Percentiles rank a stretch among this genome's conserved stretches.
Evolutionary conservation across 2,113 vertebrate genomes (phyloP).

Genomic region (Cranoglanis bouderius): DNA sequence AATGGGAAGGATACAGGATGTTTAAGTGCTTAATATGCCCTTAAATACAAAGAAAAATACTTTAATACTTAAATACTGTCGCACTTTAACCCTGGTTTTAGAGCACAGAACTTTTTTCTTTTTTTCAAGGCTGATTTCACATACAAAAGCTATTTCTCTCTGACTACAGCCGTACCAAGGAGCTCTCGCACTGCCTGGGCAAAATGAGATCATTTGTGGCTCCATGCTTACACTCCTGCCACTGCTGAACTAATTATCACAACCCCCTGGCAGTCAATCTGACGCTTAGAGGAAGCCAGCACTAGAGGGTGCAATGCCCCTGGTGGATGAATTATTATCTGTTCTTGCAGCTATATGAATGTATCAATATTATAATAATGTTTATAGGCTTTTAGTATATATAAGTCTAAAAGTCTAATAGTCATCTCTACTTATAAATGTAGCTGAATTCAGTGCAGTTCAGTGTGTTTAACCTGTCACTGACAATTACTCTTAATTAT

Average conservation of each 20-base stretch:
- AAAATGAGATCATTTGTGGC: slow-evolving; percentile 17
- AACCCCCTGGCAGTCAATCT: background rate
- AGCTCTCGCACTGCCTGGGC: background rate
- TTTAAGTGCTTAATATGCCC: too few relatives aligned
- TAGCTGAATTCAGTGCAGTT: too few relatives aligned
- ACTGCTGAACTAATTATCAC: slow-evolving; percentile 12
- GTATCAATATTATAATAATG: background rate
- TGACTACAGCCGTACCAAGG: background rate
- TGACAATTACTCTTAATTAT: background rate
- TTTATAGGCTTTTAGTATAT: background rate
- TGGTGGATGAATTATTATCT: background rate
- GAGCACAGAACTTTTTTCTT: background rate
- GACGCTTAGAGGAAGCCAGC: slow-evolving; percentile 28
- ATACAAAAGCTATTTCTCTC: slow-evolving; percentile 1
- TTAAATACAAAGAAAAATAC: too few relatives aligned
- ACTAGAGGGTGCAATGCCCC: slow-evolving; percentile 63
- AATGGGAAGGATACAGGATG: too few relatives aligned
- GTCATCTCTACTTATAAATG: background rate
- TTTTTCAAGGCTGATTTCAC: background rate
- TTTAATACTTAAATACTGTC: too few relatives aligned
- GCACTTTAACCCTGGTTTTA: background rate
- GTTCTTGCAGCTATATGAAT: slow-evolving; percentile 27
- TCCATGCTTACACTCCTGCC: background rate
- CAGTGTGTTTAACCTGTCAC: background rate
- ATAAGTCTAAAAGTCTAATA: background rate